Base-by-base conservation (phyloP, 1,140 invertebrate genomes). In the Branchinecta lindahli region DNA sequence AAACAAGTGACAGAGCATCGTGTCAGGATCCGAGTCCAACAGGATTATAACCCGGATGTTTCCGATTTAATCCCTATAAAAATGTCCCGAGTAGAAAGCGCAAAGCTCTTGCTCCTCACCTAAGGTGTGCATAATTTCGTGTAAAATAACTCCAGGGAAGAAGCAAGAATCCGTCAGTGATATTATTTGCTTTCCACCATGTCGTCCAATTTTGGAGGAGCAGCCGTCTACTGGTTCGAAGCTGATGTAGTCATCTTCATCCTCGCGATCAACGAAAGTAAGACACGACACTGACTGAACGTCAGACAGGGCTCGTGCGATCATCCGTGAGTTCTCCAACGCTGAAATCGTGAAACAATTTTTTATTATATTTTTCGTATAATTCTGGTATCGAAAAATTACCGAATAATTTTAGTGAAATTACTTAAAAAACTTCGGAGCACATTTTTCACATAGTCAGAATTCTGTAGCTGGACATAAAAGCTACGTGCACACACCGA, bases 91-190 rank as follows among this genome's bases (percentile, higher is more conserved):
- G n/a, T n/a, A n/a, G n/a, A n/a, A n/a, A n/a, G n/a, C n/a, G n/a
- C 4, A 20, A 15, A 61, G 12, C 18, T 12, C 12, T 4, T 61
- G 52, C 6, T 15, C 12, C n/a, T 69, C 20, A 70, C 70, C 70
- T 67, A 70, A 67, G 15, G 70, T 18, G 21, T 70, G 70, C 33
- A 70, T 45, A 8, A 70, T 33, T 10, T 70, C 70, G 21, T 70
- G 70, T 45, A 70, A 69, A 20, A 67, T 67, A 46, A 70, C 66
- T 8, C 70, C 70, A 44, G 21, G 20, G 44, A 68, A 70, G 12
- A 45, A 66, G 66, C 70, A 70, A 33, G 65, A 20, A 9, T 45
- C 66, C 66, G 65, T 9, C 7, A 70, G 21, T 44, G 70, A 70
- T 45, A 70, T 18, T 10, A n/a, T 45, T 68, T 70, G 70, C 18